Evolutionary conservation across 2,888 invertebrate genomes (phyloP), one percentile per base, ranked within the genome.

Genomic region (Caenorhabditis sulstoni): DNA sequence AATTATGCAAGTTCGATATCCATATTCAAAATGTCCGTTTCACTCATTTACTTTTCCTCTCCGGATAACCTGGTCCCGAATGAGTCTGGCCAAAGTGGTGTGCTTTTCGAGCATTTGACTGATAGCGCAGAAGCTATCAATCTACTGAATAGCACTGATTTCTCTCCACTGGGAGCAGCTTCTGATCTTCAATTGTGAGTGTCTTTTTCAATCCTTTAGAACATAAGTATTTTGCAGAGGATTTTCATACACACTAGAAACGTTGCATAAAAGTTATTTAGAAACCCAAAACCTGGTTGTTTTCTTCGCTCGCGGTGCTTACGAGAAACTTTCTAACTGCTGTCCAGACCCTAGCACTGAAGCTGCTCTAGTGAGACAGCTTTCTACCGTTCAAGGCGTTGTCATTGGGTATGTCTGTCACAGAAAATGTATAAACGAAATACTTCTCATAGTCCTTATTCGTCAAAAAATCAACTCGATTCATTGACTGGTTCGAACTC

Each of bases 401-500:
- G 58, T 62, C 0, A 79, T 79, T 39, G 79, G 79, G 67, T 67
- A 22, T 7, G 3, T 35, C 14, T n/a, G n/a, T n/a, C n/a, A n/a
- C n/a, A 44, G 5, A 16, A 18, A 47, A 61, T 8, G 14, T 3
- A 16, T 16, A 41, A 41, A 41, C 7, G 11, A 20, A 20, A 16
- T 49, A 49, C 22, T 29, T 29, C 3, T 29, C 29, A 29, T 18
- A 67, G 67, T 5, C 64, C 67, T 22, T 68, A 79, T 49, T 58
- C 73, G 7, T 53, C 58, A 4, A 79, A 74, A 22, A 14, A 3
- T 7, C 62, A 73, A 64, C 35, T 83, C 29, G 67, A 81, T 39
- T n/a, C 53, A 8, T 41, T 81, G n/a, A 83, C 82, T 39, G 81
- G 81, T 14, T 76, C 76, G 1, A 58, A 71, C n/a, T 68, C 81